Conservation (phyloP, 1,140 invertebrate species). For the Drosophila gunungcola region DNA sequence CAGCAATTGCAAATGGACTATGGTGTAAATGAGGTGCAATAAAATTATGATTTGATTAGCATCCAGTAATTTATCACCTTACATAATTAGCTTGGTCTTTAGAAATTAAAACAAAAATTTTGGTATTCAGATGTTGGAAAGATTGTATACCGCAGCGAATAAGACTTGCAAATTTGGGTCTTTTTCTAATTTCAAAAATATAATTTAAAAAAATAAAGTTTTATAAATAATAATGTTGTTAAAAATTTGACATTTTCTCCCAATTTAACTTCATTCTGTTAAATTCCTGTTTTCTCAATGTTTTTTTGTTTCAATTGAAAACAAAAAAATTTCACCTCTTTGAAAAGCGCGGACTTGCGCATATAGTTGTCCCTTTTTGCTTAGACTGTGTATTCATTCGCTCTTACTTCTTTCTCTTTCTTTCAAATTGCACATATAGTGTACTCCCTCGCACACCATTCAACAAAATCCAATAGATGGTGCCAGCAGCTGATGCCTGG, state of each 20-base stretch:
- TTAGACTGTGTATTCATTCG: background rate
- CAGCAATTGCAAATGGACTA: background rate
- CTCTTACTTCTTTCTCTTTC: background rate
- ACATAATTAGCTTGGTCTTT: too few relatives aligned
- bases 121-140: too few relatives aligned
- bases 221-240: too few relatives aligned
- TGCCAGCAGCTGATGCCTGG: background rate
- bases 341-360: background rate
- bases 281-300: background rate
- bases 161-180: too few relatives aligned
- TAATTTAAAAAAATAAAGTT: too few relatives aligned
- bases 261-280: too few relatives aligned
- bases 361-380: slow-evolving; percentile 4
- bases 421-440: background rate
- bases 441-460: background rate
- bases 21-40: slow-evolving; percentile 25
- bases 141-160: too few relatives aligned
- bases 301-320: background rate
- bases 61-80: background rate
- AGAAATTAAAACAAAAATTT: too few relatives aligned
- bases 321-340: slow-evolving; percentile 18
- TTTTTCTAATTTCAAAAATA: too few relatives aligned
- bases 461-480: background rate
- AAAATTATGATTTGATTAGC: slow-evolving; percentile 6
- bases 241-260: too few relatives aligned